Evolutionary conservation across 1,140 invertebrate species (phyloP), one percentile per base, ranked within the genome.

Genomic region (Drosophila nebulosa): DNA sequence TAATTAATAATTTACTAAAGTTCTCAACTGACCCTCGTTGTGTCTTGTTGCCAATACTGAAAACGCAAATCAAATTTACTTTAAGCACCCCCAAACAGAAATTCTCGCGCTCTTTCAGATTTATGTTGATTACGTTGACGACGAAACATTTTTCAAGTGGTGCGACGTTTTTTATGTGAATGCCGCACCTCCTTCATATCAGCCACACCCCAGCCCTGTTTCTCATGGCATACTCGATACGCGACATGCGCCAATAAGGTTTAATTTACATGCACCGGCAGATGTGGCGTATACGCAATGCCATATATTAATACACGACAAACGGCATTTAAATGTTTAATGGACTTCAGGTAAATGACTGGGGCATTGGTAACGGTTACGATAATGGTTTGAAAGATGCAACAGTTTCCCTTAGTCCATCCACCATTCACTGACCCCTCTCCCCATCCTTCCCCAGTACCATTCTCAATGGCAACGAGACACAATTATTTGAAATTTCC

Each of bases 401-500:
- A 86, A 79, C 71, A 68, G 83, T 73, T 88, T 86, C 78, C 16
- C 16, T 1, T 3, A 46, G 3, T 3, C 39, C 39, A 18, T 10
- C 3, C 3, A n/a, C 36, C 36, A 10, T 7, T 7, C 1, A 1
- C 14, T 6, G 1, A 16, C 14, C 14, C 36, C 4, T 9, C 16
- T 21, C 39, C 9, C 6, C 16, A 16, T 0, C 1, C 16, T 42
- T 7, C 1, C 16, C 7, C 9, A 10, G n/a, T 36, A 46, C 78
- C 74, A 74, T 53, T 78, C 76, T 84, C 79, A 68, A 85, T 84
- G 76, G 79, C 80, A 84, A 55, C 77, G 81, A 70, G 74, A 70
- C 68, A 78, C 78, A 86, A 88, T 86, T 86, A 86, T 83, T 66
- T 51, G 62, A 81, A 86, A 86, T 86, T 83, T 86, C 83, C 83